Percentiles rank a stretch among this genome's conserved stretches.
Evolutionary conservation across 2,113 vertebrate species (phyloP).

Genomic region (Gymnarchus niloticus): DNA sequence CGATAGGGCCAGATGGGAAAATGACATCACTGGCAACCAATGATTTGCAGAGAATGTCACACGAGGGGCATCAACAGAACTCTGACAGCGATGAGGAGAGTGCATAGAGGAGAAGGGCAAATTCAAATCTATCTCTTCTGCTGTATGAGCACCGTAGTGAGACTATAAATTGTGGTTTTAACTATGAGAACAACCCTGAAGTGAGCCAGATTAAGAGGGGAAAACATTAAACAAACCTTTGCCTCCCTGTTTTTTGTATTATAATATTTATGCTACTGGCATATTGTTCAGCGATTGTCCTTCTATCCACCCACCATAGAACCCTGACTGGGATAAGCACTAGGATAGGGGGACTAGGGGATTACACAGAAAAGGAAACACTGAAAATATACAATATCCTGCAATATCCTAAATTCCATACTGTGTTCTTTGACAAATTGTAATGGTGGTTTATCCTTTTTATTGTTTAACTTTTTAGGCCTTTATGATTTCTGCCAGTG

Average conservation of each 20-base stretch:
- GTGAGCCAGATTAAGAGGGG: not conserved
- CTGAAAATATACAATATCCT: not conserved
- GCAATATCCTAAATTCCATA: not conserved
- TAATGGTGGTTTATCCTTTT: not conserved
- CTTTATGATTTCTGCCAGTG: not conserved
- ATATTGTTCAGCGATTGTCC: not conserved
- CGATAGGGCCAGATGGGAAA: constrained; percentile 72
- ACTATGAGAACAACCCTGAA: not conserved
- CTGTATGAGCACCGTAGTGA: not conserved
- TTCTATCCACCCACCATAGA: too few species aligned
- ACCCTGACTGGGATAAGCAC: too few species aligned
- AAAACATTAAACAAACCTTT: not conserved
- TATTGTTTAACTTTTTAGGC: not conserved
- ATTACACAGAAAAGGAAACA: not conserved
- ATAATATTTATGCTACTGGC: constrained; percentile 2
- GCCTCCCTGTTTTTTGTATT: not conserved
- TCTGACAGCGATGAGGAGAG: constrained; percentile 11
- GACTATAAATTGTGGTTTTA: not conserved
- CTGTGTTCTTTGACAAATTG: not conserved
- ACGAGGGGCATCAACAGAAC: constrained; percentile 47
- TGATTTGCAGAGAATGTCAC: constrained; percentile 55
- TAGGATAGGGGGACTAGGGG: too few species aligned
- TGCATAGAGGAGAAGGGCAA: not conserved
- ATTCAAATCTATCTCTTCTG: not conserved
- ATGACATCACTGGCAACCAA: constrained; percentile 71